Evolutionary conservation across 2,888 invertebrate genomes (phyloP).

Genomic region (Platerodrilus igneus): DNA sequence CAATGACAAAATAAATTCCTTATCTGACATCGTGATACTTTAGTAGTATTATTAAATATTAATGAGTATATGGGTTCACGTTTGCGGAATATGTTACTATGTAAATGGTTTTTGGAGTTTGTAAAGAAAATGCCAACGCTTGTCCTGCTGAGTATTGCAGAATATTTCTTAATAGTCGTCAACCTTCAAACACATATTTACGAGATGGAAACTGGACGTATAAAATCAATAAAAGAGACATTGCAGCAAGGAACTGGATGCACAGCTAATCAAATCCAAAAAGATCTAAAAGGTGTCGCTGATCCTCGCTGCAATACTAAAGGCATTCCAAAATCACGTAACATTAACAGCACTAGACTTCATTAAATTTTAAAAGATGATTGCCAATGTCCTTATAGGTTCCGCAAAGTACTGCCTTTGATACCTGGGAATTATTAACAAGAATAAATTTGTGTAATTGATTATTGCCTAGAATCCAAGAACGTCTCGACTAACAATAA

Average conservation of each 20-base stretch:
- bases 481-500: background rate
- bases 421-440: background rate
- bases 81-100: constrained; percentile 4
- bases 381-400: background rate
- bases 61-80: constrained; percentile 3
- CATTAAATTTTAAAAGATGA: constrained; percentile 3
- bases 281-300: constrained; percentile 1
- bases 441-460: constrained; percentile 1
- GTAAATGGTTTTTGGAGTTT: constrained; percentile 6
- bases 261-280: background rate
- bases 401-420: constrained; percentile 1
- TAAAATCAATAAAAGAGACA: background rate
- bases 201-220: constrained; percentile 2
- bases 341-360: background rate
- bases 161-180: constrained; percentile 2
- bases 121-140: constrained; percentile 2
- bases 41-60: constrained; percentile 1
- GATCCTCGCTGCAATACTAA: too few relatives aligned
- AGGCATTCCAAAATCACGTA: background rate
- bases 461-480: constrained; percentile 4
- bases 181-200: too few relatives aligned
- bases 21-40: constrained; percentile 1
- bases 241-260: background rate
- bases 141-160: constrained; percentile 5
- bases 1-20: background rate